Evolutionary conservation across 1,140 invertebrate species (phyloP).

Genomic region (Tetramorium parvispinum): DNA sequence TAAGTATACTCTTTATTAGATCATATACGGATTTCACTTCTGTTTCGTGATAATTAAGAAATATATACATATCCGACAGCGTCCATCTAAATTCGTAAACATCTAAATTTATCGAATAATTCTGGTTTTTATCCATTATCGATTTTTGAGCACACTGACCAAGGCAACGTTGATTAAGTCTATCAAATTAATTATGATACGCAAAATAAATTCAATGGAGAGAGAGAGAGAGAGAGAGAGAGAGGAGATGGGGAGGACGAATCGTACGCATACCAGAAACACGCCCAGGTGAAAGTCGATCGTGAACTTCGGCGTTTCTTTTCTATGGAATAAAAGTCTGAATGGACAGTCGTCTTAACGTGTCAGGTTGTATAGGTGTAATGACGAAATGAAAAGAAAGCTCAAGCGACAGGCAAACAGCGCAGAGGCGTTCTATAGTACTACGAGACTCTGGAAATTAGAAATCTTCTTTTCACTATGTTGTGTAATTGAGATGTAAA

Average conservation of each 20-base stretch:
- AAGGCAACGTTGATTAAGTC: neutral
- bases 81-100: neutral
- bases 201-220: neutral
- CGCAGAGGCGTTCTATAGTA: neutral
- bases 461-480: neutral
- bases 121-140: neutral
- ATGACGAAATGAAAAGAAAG: constrained; percentile 62
- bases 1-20: too few species aligned
- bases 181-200: constrained; percentile 9
- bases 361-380: constrained; percentile 7
- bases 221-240: too few species aligned
- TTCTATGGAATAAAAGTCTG: constrained; percentile 68
- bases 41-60: neutral
- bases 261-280: constrained; percentile 74
- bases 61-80: neutral
- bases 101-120: neutral
- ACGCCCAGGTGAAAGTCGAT: constrained; percentile 83
- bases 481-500: neutral
- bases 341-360: constrained; percentile 32
- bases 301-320: constrained; percentile 80
- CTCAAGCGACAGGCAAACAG: neutral
- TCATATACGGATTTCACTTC: too few species aligned
- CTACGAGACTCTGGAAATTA: constrained; percentile 2
- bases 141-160: neutral
- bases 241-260: neutral